Percentiles rank a stretch among this genome's conserved stretches.
phyloP scores from a whole-genome alignment of 2,113 vertebrate species.

The Oncorhynchus keta region DNA sequence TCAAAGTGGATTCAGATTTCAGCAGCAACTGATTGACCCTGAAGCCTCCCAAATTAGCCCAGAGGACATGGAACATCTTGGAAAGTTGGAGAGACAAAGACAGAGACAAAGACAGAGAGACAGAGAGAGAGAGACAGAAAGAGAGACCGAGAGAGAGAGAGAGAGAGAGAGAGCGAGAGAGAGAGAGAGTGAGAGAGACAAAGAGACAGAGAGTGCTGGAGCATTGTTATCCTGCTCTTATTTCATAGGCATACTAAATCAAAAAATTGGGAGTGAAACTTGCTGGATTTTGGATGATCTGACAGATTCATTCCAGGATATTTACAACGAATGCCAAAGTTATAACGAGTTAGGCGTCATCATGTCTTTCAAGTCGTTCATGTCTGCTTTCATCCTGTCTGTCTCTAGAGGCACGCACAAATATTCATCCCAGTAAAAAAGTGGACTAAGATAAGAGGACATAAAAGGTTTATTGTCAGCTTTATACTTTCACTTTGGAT shows the following conservation, averaged over 20 bases:
- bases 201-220: neutral
- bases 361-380: constrained; percentile 25
- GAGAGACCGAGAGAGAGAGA: no score
- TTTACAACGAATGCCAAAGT: constrained; percentile 40
- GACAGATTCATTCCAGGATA: constrained; percentile 38
- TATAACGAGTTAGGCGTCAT: neutral
- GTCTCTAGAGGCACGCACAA: constrained; percentile 39
- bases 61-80: constrained; percentile 30
- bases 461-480: constrained; percentile 2
- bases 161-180: no score
- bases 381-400: constrained; percentile 34
- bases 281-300: constrained; percentile 40
- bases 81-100: constrained; percentile 9
- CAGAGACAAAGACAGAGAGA: no score
- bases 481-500: constrained; percentile 10
- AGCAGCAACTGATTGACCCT: constrained; percentile 45
- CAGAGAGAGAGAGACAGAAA: no score
- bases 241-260: constrained; percentile 48
- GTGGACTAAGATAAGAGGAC: constrained; percentile 28
- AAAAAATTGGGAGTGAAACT: constrained; percentile 18
- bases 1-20: constrained; percentile 55
- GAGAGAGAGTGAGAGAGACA: no score
- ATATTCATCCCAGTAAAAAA: constrained; percentile 51
- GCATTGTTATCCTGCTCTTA: constrained; percentile 19
- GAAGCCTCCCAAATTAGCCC: constrained; percentile 51